Percentiles rank a stretch among this genome's conserved stretches.
Conservation (phyloP, 2,113 vertebrate species). For the Gadus chalcogrammus region DNA sequence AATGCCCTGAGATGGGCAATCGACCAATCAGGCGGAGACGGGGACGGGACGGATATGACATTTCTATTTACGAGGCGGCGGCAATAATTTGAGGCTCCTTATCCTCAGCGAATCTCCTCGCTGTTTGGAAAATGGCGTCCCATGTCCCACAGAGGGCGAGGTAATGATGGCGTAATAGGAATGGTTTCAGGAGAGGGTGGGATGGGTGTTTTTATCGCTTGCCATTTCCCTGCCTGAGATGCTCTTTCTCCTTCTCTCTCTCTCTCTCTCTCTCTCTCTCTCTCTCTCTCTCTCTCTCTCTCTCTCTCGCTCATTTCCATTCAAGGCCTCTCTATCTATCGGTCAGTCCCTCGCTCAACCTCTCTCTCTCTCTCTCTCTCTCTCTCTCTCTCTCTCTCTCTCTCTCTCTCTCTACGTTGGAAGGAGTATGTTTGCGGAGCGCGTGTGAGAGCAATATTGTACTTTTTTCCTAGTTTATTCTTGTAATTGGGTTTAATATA, state of each 20-base stretch:
- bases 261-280: too few species aligned
- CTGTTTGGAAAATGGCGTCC: conserved; percentile 42
- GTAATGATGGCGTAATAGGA: conserved; percentile 62
- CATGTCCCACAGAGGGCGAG: conserved; percentile 42
- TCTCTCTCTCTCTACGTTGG: too few species aligned
- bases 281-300: background rate
- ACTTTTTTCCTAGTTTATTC: too few species aligned
- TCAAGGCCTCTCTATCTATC: background rate
- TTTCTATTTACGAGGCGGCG: conserved; percentile 47
- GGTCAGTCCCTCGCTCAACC: background rate
- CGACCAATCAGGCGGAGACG: conserved; percentile 30
- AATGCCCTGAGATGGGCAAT: conserved; percentile 33
- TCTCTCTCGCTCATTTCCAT: too few species aligned
- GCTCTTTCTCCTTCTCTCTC: background rate
- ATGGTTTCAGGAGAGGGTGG: conserved; percentile 25
- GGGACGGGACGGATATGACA: conserved; percentile 43
- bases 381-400: too few species aligned
- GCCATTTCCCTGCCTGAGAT: conserved; percentile 49
- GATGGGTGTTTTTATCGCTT: conserved; percentile 49
- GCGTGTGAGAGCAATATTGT: too few species aligned
- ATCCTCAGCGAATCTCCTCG: conserved; percentile 21
- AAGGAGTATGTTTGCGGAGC: too few species aligned
- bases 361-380: too few species aligned
- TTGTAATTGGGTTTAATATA: too few species aligned
- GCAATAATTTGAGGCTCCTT: conserved; percentile 37